Conservation (phyloP, 2,797 vertebrate genomes). For the Valencia hispanica region DNA sequence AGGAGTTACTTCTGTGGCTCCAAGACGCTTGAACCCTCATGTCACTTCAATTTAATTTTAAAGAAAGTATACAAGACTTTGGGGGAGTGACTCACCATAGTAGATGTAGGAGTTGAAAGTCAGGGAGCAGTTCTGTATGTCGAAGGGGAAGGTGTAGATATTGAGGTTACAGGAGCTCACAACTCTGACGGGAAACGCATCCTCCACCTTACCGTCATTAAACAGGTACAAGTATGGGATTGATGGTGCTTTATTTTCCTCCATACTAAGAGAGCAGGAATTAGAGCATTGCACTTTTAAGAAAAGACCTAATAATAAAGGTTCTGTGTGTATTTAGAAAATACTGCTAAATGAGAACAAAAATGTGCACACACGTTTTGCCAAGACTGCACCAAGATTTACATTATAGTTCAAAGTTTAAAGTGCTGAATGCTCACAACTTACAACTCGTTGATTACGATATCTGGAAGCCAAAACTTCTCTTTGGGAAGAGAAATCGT, state of each 20-base stretch:
- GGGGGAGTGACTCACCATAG: constrained; percentile 52
- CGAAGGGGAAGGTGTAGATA: constrained; percentile 83
- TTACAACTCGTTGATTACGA: constrained; percentile 82
- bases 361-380: background rate
- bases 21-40: too few species aligned
- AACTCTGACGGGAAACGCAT: constrained; percentile 67
- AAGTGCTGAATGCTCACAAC: constrained; percentile 39
- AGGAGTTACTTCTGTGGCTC: too few species aligned
- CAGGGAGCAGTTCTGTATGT: constrained; percentile 79
- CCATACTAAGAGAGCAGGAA: constrained; percentile 69
- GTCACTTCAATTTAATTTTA: background rate
- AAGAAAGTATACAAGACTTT: background rate
- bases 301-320: background rate
- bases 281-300: background rate
- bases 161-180: constrained; percentile 80
- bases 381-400: background rate
- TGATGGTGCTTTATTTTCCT: constrained; percentile 72
- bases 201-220: constrained; percentile 51
- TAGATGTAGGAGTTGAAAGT: constrained; percentile 77
- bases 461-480: constrained; percentile 75
- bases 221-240: constrained; percentile 72
- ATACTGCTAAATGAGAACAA: background rate
- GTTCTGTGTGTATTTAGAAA: background rate
- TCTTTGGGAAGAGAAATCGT: constrained; percentile 72
- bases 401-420: background rate